Evolutionary conservation across 2,113 vertebrate species (phyloP).

Genomic region (Erpornis zantholeuca): DNA sequence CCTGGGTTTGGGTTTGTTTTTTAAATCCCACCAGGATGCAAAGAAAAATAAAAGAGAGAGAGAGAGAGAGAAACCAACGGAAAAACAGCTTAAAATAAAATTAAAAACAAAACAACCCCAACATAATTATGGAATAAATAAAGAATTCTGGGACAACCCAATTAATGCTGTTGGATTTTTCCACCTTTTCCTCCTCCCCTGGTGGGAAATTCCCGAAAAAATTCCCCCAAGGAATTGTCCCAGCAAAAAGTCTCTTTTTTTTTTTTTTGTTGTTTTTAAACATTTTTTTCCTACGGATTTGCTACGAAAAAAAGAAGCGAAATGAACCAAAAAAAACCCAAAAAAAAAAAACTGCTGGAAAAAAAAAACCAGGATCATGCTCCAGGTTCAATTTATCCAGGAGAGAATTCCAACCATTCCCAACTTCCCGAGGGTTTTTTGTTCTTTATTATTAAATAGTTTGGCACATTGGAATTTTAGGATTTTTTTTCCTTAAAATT

Average conservation of each 20-base stretch:
- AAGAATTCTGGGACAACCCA: neutral
- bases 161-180: neutral
- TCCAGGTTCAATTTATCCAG: neutral
- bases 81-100: neutral
- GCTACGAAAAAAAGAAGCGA: neutral
- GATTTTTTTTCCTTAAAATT: neutral
- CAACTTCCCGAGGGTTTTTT: neutral
- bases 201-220: neutral
- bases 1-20: neutral
- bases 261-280: neutral
- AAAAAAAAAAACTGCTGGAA: neutral
- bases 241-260: neutral
- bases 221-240: neutral
- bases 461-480: neutral
- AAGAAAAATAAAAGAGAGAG: neutral
- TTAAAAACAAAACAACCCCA: neutral
- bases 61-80: neutral
- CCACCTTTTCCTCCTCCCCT: neutral
- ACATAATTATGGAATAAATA: neutral
- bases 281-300: neutral
- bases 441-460: neutral
- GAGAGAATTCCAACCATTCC: neutral
- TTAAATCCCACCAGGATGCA: neutral
- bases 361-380: neutral
- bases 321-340: neutral